Conservation (phyloP, 2,113 vertebrate species). For the Pluvianellus socialis region DNA sequence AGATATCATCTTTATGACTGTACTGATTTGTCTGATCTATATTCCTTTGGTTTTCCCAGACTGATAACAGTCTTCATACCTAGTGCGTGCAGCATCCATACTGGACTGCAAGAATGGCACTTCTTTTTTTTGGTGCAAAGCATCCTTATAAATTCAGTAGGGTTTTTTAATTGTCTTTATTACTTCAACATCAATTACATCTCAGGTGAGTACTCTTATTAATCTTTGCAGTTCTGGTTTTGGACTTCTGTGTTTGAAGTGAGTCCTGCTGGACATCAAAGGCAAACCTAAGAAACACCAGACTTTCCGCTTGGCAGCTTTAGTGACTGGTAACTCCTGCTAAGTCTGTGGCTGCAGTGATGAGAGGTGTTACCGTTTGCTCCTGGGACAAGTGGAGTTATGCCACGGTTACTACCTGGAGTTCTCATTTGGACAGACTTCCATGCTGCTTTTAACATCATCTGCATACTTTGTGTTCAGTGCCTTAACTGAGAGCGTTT, state of each 20-base stretch:
- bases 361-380: background rate
- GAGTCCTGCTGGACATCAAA: background rate
- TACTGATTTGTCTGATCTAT: background rate
- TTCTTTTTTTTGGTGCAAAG: background rate
- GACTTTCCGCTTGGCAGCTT: background rate
- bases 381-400: background rate
- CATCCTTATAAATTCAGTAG: background rate
- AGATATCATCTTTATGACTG: constrained; percentile 35
- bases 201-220: background rate
- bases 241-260: background rate
- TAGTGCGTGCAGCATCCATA: background rate
- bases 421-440: background rate
- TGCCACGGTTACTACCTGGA: background rate
- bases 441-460: background rate
- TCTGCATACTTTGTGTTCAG: rapidly evolving
- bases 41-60: background rate
- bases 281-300: background rate
- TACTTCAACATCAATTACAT: background rate
- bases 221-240: background rate
- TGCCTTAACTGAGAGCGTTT: background rate
- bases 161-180: background rate
- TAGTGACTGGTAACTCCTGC: background rate
- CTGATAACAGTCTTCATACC: background rate
- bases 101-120: background rate
- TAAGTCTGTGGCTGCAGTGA: background rate